phyloP scores from a whole-genome alignment of 2,113 vertebrate species.

The Periophthalmus modestus region DNA sequence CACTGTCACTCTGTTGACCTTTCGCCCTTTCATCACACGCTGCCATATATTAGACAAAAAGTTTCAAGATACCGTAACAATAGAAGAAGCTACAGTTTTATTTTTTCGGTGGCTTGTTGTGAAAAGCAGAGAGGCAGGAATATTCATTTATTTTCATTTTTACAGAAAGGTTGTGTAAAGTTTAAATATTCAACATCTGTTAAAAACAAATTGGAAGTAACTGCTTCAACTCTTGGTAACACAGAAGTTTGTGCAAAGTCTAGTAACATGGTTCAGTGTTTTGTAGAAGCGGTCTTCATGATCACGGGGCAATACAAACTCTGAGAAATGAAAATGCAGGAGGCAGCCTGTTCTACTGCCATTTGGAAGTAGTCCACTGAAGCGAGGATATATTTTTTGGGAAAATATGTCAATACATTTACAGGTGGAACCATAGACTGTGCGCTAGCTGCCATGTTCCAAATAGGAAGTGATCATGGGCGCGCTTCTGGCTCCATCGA shows the following conservation, averaged over 20 bases:
- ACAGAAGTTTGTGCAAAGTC: background rate
- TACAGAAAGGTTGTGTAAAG: background rate
- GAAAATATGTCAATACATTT: background rate
- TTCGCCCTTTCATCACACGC: background rate
- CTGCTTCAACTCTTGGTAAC: background rate
- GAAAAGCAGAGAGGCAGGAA: background rate
- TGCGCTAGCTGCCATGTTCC: too few relatives aligned
- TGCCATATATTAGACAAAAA: background rate
- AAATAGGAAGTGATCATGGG: too few relatives aligned
- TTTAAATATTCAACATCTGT: slow-evolving; percentile 1
- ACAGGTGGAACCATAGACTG: too few relatives aligned
- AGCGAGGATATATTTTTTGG: background rate
- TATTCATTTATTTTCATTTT: background rate
- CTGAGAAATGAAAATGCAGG: background rate
- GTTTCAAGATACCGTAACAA: background rate
- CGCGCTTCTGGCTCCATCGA: too few relatives aligned
- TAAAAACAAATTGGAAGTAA: background rate
- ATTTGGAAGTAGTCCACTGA: background rate
- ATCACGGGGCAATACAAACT: background rate
- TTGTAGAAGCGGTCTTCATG: background rate
- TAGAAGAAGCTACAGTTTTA: background rate
- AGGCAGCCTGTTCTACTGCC: background rate
- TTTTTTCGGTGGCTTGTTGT: background rate
- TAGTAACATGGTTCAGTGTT: background rate
- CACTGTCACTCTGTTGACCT: background rate